Base-by-base conservation (phyloP, 2,888 invertebrate species). In the Polymixis flavicincta region DNA sequence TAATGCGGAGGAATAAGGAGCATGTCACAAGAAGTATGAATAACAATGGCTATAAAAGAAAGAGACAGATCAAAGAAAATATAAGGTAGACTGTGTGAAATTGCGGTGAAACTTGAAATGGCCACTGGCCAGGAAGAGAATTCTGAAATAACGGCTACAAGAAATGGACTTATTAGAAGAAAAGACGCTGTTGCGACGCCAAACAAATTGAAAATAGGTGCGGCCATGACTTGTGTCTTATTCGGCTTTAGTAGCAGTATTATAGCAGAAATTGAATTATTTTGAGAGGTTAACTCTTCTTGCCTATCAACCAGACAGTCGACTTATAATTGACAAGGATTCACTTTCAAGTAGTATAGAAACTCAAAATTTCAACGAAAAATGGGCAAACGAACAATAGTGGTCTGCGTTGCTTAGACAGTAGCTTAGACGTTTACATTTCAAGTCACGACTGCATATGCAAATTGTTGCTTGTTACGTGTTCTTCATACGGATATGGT, bases 361-460 rank as follows among this genome's bases (percentile, higher is more conserved):
- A 45, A 59, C 2, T 25, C 25, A 60, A 57, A 72, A 50, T 50
- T 64, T 71, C 37, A 28, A 61, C 64, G 48, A 85, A 74, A 73
- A 75, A 60, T 67, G 6, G 54, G 65, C 25, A 37, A 65, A 25
- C 28, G 54, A 17, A 64, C 66, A 71, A 64, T 69, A 74, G 50
- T 64, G 9, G 52, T 61, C 57, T 60, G 32, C 55, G 52, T 64
- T 74, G 61, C 63, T 89, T 83, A 86, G 82, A 78, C 85, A 77
- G 82, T 83, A 82, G 83, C 75, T 80, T 76, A 76, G 78, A 67
- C 64, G 68, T 71, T 90, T 87, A 88, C 50, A 87, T 92, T 92
- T 91, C 92, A 87, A 82, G 90, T 92, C 94, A 94, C 93, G 94
- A 90, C 76, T 87, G 83, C 70, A 77, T 90, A 94, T 94, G 93